Base-by-base conservation (phyloP, 2,113 vertebrate species). In the Stomatorhinus ivindoensis region DNA sequence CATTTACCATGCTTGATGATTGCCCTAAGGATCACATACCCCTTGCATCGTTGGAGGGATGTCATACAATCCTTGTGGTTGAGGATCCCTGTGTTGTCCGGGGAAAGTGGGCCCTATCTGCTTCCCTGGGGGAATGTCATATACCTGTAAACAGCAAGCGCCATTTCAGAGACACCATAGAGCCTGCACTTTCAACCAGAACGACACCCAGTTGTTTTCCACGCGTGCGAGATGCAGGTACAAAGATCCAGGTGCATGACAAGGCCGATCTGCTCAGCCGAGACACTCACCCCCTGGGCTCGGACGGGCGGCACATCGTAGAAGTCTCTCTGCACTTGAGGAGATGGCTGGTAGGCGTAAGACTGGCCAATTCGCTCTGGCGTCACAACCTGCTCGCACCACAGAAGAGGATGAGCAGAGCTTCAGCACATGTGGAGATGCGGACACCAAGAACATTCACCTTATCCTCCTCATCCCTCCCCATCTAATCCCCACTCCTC, bases 271-370 rank as follows among this genome's bases (percentile, higher is more conserved):
- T 35, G 17, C 65, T 24, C n/a, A 19, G 47, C 24, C 3, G 88
- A 92, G 93, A 82, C 89, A 96, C 98, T 0, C 94, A 99, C 98
- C 96, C 98, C 98, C 92, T 98, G 97, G 46, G 94, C 91, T 51
- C 97, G 96, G 65, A 94, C 91, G 0, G 98, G 97, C 84, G 97
- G 98, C 61, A 97, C 96, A 61, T 99, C 98, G 0, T 99, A 99
- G 90, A 97, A 92, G 91, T 97, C 97, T 93, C 96, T 96, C 90
- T 97, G 97, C 94, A 95, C 93, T 91, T 96, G 96, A 92, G 95
- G 94, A 24, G 96, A 94, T 31, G 96, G 94, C 92, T 97, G 96
- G 88, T 96, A 98, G 90, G 95, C 94, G 87, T 98, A 99, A 89
- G 96, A 93, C 89, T 99, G 97, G 92, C 96, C 98, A 90, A 96